Base-by-base conservation (phyloP, 2,113 vertebrate species). In the Nycticorax nycticorax region DNA sequence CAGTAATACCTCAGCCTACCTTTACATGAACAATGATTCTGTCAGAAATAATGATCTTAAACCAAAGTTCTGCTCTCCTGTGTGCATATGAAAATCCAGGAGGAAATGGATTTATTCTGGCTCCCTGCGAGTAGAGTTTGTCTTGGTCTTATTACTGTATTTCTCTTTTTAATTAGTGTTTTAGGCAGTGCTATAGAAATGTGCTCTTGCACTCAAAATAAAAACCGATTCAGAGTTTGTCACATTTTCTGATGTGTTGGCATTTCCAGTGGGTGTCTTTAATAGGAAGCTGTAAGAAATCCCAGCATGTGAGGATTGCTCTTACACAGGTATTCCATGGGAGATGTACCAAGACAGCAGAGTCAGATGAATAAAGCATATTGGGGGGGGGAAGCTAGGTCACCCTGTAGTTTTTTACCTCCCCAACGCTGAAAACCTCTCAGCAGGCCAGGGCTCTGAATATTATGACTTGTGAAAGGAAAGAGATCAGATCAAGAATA, bases 21-120 rank as follows among this genome's bases (percentile, higher is more conserved):
- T 59, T 5, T 62, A 67, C 4, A 18, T 33, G 59, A 93, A 33
- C 68, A 91, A 47, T 21, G 15, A 90, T 91, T 90, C 63, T 71
- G 60, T 64, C 23, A 86, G 78, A 96, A 97, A 93, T 81, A 39
- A 69, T 27, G 50, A 53, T 72, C 6, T 76, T 86, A 67, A 82
- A 85, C 35, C 64, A 7, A 84, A 60, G 27, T 86, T 28, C 26
- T 11, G 1, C 16, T 85, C 45, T 73, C 32, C 50, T 57, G 57
- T 81, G 30, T 41, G 41, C 5, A 15, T 64, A 20, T 39, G 18
- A 76, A 91, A 85, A 63, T 73, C 24, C 33, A 75, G 41, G 16
- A 92, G 27, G 35, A 14, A 92, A 32, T 17, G 22, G 69, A 60
- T 94, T 88, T 74, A 73, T 82, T 93, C 45, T 76, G n/a, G 2